Percentiles rank a stretch among this genome's conserved stretches.
phyloP scores from a whole-genome alignment of 2,888 invertebrate species.

The Uropetala carovei region DNA sequence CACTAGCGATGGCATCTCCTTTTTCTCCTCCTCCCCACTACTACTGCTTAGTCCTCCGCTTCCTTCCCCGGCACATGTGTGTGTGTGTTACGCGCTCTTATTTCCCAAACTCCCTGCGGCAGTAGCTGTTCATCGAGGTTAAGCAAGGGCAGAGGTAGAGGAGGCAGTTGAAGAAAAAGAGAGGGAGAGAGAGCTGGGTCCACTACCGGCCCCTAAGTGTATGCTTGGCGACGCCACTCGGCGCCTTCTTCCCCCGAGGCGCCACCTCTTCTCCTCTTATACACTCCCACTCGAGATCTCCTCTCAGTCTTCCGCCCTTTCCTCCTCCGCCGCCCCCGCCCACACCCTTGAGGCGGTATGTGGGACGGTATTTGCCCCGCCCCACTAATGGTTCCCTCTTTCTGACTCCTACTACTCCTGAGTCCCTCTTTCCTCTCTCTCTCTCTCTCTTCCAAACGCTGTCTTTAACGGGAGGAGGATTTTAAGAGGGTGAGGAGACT shows the following conservation, averaged over 20 bases:
- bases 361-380: neutral
- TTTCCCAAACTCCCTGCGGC: neutral
- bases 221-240: neutral
- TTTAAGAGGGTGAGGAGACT: neutral
- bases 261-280: neutral
- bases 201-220: slow-evolving; percentile 10
- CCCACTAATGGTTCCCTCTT: neutral
- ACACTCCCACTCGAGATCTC: neutral
- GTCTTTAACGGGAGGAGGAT: neutral
- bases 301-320: neutral
- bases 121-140: neutral
- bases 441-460: neutral
- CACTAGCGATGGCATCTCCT: neutral
- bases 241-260: slow-evolving; percentile 4
- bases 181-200: neutral
- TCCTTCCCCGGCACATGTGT: neutral
- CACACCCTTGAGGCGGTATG: neutral
- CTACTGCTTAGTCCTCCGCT: neutral
- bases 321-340: neutral
- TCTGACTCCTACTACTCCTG: too few relatives aligned
- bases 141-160: neutral
- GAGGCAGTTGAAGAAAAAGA: neutral
- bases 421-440: neutral
- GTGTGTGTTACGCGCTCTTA: slow-evolving; percentile 5
- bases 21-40: neutral